Percentiles rank a stretch among this genome's conserved stretches.
These are phyloP conservation scores for Nemopilema nomurai DNA, from an alignment of 30 jellyfish, hydroid and myxozoan genomes.

Conservation along the genomic window DNA sequence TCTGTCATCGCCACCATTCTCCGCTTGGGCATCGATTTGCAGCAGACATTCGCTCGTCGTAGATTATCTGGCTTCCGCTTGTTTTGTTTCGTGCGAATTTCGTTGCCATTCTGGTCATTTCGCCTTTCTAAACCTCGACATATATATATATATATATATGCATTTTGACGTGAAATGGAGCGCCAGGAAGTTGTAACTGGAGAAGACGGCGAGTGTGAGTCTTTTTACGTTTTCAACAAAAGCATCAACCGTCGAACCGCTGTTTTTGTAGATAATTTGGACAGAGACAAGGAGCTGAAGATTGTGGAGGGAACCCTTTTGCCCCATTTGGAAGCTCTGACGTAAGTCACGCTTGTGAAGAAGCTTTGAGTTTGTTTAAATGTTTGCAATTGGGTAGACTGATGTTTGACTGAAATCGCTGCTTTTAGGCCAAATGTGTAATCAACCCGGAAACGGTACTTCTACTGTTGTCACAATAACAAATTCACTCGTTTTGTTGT, in stretches of 20 bases:
- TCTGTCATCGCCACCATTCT: background rate
- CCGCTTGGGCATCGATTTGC: background rate
- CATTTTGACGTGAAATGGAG: conserved; percentile 14
- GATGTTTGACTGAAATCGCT: background rate
- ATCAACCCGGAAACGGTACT: background rate
- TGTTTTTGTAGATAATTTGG: conserved; percentile 67
- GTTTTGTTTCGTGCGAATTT: background rate
- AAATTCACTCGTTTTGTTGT: background rate
- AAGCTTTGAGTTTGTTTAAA: background rate
- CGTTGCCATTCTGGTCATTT: background rate
- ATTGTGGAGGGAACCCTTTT: conserved; percentile 90
- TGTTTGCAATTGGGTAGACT: no score
- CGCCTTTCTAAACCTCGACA: background rate
- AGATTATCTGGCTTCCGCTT: conserved; percentile 13
- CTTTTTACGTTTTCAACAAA: conserved; percentile 22
- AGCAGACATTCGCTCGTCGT: background rate
- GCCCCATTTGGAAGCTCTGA: conserved; percentile 93
- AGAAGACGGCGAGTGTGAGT: background rate
- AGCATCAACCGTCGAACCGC: conserved; percentile 35
- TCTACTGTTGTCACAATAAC: background rate
- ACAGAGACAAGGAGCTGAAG: conserved; percentile 82
- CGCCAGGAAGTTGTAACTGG: background rate
- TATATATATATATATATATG: no score
- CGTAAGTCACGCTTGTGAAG: conserved; percentile 47
- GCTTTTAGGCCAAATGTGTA: background rate